phyloP scores from a whole-genome alignment of 2,797 vertebrate genomes.

The Lophius americanus region DNA sequence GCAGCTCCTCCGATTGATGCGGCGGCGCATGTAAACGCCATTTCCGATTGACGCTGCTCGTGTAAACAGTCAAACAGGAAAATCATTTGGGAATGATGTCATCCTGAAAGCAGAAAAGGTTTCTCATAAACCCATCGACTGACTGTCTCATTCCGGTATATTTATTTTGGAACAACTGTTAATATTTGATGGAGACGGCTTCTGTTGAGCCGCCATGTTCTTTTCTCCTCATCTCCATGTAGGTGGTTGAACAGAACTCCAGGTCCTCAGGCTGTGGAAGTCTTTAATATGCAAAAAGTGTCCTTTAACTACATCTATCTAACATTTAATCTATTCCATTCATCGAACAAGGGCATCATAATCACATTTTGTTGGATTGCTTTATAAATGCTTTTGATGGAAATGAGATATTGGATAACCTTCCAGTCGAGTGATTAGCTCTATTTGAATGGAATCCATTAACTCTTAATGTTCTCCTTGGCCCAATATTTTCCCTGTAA shows the following conservation, averaged over 20 bases:
- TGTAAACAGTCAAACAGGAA: too few species aligned
- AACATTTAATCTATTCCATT: slow-evolving; percentile 11
- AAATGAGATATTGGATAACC: slow-evolving; percentile 44
- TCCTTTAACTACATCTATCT: not conserved
- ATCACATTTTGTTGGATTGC: slow-evolving; percentile 54
- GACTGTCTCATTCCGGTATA: not conserved
- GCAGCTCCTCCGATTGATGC: too few species aligned
- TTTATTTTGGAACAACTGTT: slow-evolving; percentile 17
- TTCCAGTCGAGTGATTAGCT: slow-evolving; percentile 52
- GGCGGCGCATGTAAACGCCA: too few species aligned
- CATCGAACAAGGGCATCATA: slow-evolving; percentile 38
- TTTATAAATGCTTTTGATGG: slow-evolving; percentile 63
- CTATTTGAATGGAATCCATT: slow-evolving; percentile 54
- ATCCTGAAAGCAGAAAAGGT: too few species aligned
- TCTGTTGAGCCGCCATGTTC: not conserved
- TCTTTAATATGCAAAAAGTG: slow-evolving; percentile 7
- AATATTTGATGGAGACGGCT: slow-evolving; percentile 5
- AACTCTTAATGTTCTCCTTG: slow-evolving; percentile 51
- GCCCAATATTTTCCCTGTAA: slow-evolving; percentile 47
- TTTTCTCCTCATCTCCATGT: not conserved
- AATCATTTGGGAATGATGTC: too few species aligned
- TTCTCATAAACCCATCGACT: too few species aligned
- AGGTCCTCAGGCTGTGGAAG: not conserved
- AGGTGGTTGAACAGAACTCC: not conserved
- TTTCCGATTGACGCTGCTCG: too few species aligned